Conservation (phyloP, 2,797 vertebrate genomes). For the Orientallactaga sibirica region DNA sequence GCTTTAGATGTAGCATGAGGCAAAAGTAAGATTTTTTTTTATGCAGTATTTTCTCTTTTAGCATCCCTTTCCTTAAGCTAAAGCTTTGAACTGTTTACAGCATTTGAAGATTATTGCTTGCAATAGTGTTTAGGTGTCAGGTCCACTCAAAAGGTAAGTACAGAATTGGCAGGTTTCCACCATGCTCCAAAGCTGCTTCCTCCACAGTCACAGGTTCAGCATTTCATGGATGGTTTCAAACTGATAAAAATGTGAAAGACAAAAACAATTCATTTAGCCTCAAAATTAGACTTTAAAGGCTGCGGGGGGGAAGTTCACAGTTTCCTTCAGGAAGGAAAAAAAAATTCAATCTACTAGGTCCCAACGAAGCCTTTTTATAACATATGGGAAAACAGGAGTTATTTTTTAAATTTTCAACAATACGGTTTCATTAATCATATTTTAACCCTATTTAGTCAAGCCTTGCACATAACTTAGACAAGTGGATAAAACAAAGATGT, state of each 20-base stretch:
- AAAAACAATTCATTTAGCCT: conserved; percentile 63
- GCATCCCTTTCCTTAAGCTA: background rate
- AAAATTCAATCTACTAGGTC: conserved; percentile 52
- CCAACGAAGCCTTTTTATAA: conserved; percentile 52
- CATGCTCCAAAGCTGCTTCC: background rate
- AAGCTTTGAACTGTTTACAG: conserved; percentile 38
- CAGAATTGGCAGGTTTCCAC: background rate
- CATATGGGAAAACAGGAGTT: conserved; percentile 59
- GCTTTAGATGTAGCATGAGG: background rate
- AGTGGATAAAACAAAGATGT: conserved; percentile 54
- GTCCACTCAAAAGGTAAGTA: background rate
- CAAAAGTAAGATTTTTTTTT: conserved; percentile 34
- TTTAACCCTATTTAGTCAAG: conserved; percentile 60
- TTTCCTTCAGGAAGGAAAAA: conserved; percentile 66
- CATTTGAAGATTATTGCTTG: conserved; percentile 18
- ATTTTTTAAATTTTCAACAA: background rate
- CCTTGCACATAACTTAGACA: conserved; percentile 47
- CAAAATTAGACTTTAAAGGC: conserved; percentile 56
- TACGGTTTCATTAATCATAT: conserved; percentile 57
- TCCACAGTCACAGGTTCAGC: background rate
- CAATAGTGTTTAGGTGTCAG: background rate
- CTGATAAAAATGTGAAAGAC: conserved; percentile 30
- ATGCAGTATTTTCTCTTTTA: conserved; percentile 1
- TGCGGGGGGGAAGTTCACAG: conserved; percentile 48
- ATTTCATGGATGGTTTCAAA: background rate